phyloP scores from a whole-genome alignment of 2,888 invertebrate species.

The Parapristionchus giblindavisi region DNA sequence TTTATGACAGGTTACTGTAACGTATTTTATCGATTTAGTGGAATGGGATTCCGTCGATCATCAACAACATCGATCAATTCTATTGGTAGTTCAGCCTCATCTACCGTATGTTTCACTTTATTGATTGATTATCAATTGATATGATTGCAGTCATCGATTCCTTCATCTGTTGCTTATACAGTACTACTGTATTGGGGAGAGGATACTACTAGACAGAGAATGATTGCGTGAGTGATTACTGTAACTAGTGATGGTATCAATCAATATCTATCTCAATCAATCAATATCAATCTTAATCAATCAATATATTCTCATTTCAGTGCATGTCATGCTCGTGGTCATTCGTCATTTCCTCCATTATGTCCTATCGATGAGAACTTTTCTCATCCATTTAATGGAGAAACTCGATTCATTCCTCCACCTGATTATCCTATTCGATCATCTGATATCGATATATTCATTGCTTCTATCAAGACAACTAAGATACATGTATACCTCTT shows the following conservation, averaged over 20 bases:
- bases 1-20: no score
- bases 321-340: background rate
- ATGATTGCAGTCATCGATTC: background rate
- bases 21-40: background rate
- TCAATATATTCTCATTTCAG: background rate
- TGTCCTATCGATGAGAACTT: background rate
- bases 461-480: background rate
- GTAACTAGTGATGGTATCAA: background rate
- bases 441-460: background rate
- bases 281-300: background rate
- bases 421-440: background rate
- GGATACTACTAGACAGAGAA: background rate
- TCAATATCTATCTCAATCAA: background rate
- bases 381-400: background rate
- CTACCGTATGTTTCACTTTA: background rate
- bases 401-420: background rate
- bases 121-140: background rate
- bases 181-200: constrained; percentile 17
- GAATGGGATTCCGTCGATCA: constrained; percentile 16
- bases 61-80: constrained; percentile 7
- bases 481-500: background rate
- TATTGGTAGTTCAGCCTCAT: constrained; percentile 10
- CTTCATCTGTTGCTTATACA: background rate
- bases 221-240: constrained; percentile 7
- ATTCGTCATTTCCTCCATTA: background rate